A percentile compares a stretch with the other conserved stretches of the same genome.
Evolutionary conservation across 1,140 invertebrate genomes (phyloP).

Genomic region (Plutomurus gul): DNA sequence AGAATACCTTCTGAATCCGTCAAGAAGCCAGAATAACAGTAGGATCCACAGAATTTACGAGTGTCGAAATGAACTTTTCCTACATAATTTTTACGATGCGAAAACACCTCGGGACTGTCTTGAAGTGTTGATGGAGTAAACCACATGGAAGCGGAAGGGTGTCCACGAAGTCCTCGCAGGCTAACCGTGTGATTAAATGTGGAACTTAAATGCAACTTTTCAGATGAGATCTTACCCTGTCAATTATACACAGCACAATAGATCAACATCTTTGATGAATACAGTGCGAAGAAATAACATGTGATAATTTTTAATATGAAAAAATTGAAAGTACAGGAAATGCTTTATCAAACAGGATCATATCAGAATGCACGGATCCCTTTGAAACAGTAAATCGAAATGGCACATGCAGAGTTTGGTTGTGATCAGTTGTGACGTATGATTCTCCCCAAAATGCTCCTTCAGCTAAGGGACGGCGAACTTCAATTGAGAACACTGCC

Average conservation of each 20-base stretch:
- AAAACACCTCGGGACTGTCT: slow-evolving; percentile 43
- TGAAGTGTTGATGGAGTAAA: slow-evolving; percentile 44
- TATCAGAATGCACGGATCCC: slow-evolving; percentile 60
- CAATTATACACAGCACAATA: slow-evolving; percentile 54
- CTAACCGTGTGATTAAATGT: slow-evolving; percentile 50
- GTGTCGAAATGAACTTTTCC: slow-evolving; percentile 72
- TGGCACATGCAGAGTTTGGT: slow-evolving; percentile 49
- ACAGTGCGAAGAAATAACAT: too few species aligned
- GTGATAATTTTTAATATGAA: background rate
- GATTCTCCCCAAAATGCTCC: slow-evolving; percentile 72
- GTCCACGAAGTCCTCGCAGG: slow-evolving; percentile 32
- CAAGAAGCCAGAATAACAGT: slow-evolving; percentile 75
- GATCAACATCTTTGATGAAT: background rate
- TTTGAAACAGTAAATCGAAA: slow-evolving; percentile 52
- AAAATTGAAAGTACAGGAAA: slow-evolving; percentile 69
- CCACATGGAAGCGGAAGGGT: slow-evolving; percentile 45
- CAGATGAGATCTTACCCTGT: slow-evolving; percentile 72
- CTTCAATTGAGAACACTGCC: slow-evolving; percentile 73
- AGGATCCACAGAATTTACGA: slow-evolving; percentile 67
- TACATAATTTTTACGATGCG: slow-evolving; percentile 58
- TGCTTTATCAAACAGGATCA: slow-evolving; percentile 75
- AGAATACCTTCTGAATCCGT: slow-evolving; percentile 67
- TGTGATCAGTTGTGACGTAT: slow-evolving; percentile 52
- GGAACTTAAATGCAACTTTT: slow-evolving; percentile 53
- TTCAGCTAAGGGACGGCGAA: slow-evolving; percentile 71